A percentile compares a stretch with the other conserved stretches of the same genome.
Conservation (phyloP, 2,888 invertebrate species). For the Lasioglossum marginatum region DNA sequence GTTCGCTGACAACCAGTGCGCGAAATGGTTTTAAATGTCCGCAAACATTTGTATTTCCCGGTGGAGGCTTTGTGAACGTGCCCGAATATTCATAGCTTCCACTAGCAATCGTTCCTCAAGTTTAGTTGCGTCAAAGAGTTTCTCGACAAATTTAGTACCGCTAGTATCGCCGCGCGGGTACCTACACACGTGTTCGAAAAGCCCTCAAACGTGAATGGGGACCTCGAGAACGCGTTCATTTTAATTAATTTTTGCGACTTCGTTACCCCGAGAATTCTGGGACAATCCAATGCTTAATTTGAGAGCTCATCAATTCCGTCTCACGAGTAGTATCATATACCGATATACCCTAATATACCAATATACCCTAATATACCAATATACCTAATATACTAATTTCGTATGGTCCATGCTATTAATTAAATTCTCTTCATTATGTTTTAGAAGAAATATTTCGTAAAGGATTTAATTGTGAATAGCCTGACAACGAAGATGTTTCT, state of each 20-base stretch:
- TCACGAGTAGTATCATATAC: not conserved
- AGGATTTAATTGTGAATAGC: not conserved
- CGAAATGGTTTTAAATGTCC: constrained; percentile 31
- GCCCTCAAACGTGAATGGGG: not conserved
- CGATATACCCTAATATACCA: too few relatives aligned
- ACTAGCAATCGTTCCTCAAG: constrained; percentile 34
- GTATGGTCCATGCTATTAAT: too few relatives aligned
- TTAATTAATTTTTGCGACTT: constrained; percentile 14
- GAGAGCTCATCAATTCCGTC: not conserved
- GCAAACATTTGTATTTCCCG: constrained; percentile 51
- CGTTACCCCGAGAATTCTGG: not conserved
- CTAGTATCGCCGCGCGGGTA: not conserved
- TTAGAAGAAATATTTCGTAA: not conserved
- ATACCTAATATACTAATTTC: too few relatives aligned
- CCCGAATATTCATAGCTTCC: constrained; percentile 38
- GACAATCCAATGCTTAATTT: not conserved
- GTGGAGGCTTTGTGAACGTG: constrained; percentile 27
- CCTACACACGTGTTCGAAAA: not conserved
- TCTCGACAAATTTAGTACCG: not conserved
- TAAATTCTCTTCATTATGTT: not conserved
- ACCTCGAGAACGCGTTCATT: not conserved
- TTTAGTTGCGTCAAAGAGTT: constrained; percentile 34
- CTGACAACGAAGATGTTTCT: not conserved
- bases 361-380: too few relatives aligned
- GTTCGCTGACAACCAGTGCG: not conserved